phyloP scores from a whole-genome alignment of 92 coral and sea anemone genomes.

The Actinostola sp. region DNA sequence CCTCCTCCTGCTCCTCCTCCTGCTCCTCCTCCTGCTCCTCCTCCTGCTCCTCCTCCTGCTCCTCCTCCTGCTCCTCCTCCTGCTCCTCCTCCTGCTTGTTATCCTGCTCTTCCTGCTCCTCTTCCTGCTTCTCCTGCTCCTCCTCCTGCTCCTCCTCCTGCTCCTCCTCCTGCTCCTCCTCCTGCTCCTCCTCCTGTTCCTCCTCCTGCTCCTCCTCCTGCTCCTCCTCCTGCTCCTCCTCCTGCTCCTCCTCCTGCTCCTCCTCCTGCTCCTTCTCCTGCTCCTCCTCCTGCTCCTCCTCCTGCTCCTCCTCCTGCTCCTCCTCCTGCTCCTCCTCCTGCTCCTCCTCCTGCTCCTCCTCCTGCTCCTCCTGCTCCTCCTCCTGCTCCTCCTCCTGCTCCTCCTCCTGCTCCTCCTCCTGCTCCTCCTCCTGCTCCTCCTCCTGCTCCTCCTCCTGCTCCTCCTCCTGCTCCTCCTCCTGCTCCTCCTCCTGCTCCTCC shows the following conservation, averaged over 20 bases:
- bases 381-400: no score
- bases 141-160: background rate
- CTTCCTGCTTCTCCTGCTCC: background rate
- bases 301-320: background rate
- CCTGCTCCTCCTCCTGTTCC: background rate
- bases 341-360: no score
- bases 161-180: background rate
- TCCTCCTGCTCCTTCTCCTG: slow-evolving; percentile 6
- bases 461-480: no score
- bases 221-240: slow-evolving; percentile 5
- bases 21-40: background rate
- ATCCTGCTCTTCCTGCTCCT: background rate
- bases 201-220: background rate
- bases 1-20: background rate
- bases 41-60: background rate
- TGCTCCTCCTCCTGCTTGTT: background rate
- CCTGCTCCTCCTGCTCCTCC: no score
- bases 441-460: no score
- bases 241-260: background rate
- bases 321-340: slow-evolving; percentile 1
- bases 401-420: no score
- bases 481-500: no score
- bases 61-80: background rate
- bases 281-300: background rate
- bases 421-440: no score